Percentiles rank a stretch among this genome's conserved stretches.
phyloP scores from a whole-genome alignment of 2,888 invertebrate genomes.

The Erebia ligea region DNA sequence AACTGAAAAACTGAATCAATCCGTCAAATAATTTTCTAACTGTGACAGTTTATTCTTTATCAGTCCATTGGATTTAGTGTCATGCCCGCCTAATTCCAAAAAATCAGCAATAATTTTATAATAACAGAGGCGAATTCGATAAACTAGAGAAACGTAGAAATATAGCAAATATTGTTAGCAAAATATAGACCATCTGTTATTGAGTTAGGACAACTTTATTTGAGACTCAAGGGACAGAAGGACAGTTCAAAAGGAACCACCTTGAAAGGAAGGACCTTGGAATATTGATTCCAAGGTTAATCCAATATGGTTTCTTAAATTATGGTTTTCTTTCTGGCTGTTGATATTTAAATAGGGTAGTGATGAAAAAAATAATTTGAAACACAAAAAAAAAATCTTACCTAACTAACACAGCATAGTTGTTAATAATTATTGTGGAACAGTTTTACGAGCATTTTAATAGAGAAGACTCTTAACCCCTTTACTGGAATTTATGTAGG shows the following conservation, averaged over 20 bases:
- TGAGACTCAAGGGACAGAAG: slow-evolving; percentile 21
- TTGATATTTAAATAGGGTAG: too few relatives aligned
- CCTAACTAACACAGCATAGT: slow-evolving; percentile 12
- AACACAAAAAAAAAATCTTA: too few relatives aligned
- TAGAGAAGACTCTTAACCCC: slow-evolving; percentile 32
- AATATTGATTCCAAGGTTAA: background rate
- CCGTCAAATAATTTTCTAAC: too few relatives aligned
- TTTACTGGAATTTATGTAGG: slow-evolving; percentile 22
- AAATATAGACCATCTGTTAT: slow-evolving; percentile 25
- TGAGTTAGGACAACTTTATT: slow-evolving; percentile 28
- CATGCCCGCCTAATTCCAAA: too few relatives aligned
- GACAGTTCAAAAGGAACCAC: slow-evolving; percentile 6
- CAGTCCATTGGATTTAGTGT: too few relatives aligned
- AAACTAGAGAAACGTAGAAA: background rate
- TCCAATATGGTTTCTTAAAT: background rate
- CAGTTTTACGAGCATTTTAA: slow-evolving; percentile 33
- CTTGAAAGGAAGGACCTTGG: too few relatives aligned
- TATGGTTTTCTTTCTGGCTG: too few relatives aligned
- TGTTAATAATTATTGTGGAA: slow-evolving; percentile 32
- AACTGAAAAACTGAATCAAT: too few relatives aligned
- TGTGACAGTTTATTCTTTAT: too few relatives aligned
- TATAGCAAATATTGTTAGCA: slow-evolving; percentile 8
- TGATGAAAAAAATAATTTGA: too few relatives aligned
- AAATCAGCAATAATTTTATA: background rate
- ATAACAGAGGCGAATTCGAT: background rate